Base-by-base conservation (phyloP, 2,888 invertebrate genomes). In the Tetrapedia diversipes region DNA sequence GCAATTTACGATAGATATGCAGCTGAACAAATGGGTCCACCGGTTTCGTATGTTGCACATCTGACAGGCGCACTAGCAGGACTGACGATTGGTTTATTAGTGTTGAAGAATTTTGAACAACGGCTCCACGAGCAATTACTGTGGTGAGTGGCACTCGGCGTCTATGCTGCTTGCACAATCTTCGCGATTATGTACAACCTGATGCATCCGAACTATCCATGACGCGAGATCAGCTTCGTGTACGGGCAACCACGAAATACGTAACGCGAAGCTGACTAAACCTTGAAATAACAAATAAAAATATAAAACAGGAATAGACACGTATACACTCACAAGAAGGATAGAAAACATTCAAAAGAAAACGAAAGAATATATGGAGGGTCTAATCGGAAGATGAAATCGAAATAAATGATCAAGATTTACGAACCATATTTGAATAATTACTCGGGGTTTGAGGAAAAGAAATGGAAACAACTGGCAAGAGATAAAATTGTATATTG, bases 31-130 rank as follows among this genome's bases (percentile, higher is more conserved):
- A 88, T 91, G 85, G 94, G 95, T 64, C 96, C 96, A 8, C 96
- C 98, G 4, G 97, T 98, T 45, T 98, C 98, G 57, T 99, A 98
- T 93, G 97, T 98, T 81, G 98, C 98, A 63, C 99, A 99, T 93
- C 94, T 99, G 90, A 98, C 98, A 65, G 99, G 99, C 63, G 98
- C 98, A 24, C 92, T 98, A 83, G 98, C 98, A 24, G 98, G 98
- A 11, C 95, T 99, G 66, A 98, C 98, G 67, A 97, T 98, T 88
- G 99, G 98, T 19, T 94, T 98, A 68, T 93, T 98, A 73, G 98
- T 98, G 71, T 93, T 99, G 82, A 98, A 97, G 92, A 98, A 98
- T 93, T 98, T 98, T 92, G 98, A 98, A 92, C 98, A 98, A 92
- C 96, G 98, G 84, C 94, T 97, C 47, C 97, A 98, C 93, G 97